phyloP scores from a whole-genome alignment of 2,797 vertebrate genomes.

The Erethizon dorsatum region DNA sequence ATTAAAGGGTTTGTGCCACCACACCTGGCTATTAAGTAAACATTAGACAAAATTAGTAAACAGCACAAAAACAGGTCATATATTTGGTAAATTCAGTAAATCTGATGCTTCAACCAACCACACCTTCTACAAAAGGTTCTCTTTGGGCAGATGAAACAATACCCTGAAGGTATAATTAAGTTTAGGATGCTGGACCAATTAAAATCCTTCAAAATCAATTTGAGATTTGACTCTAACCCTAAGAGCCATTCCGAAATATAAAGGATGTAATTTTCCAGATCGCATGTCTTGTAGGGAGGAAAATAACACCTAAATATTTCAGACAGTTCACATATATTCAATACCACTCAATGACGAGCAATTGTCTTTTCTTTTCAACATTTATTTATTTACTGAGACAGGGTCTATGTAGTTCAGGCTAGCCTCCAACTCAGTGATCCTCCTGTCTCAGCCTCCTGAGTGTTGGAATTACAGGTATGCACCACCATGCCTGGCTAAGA shows the following conservation, averaged over 20 bases:
- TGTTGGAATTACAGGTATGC: not conserved
- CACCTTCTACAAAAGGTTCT: constrained; percentile 4
- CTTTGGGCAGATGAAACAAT: not conserved
- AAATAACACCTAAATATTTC: not conserved
- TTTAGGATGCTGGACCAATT: not conserved
- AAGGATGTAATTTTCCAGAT: not conserved
- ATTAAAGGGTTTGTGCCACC: not conserved
- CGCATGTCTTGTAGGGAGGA: not conserved
- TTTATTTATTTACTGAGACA: not conserved
- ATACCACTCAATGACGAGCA: not conserved
- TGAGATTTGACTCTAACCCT: not conserved
- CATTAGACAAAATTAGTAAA: constrained; percentile 57
- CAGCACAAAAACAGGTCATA: not conserved
- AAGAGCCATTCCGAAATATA: not conserved
- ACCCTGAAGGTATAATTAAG: not conserved
- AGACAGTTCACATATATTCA: not conserved
- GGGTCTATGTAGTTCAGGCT: not conserved
- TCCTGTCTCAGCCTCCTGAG: not conserved
- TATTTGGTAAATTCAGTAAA: not conserved
- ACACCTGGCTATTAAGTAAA: constrained; percentile 2
- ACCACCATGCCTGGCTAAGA: not conserved
- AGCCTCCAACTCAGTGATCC: not conserved
- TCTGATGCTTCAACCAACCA: not conserved
- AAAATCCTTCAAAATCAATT: not conserved
- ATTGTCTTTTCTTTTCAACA: not conserved